phyloP scores from a whole-genome alignment of 2,888 invertebrate species.

The Colostygia pectinataria region DNA sequence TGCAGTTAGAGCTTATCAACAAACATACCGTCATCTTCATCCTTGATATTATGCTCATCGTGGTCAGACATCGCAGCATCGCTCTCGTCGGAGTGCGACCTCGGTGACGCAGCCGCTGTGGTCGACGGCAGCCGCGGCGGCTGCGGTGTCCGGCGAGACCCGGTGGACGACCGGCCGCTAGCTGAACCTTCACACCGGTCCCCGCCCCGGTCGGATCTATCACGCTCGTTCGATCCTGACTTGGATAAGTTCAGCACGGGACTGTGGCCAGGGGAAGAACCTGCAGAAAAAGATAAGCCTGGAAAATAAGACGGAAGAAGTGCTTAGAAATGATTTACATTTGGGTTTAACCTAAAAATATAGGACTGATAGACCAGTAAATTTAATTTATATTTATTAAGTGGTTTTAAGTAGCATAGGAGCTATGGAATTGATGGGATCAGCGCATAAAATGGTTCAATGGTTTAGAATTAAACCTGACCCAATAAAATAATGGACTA shows the following conservation, averaged over 20 bases:
- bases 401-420: too few species aligned
- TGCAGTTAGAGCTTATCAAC: background rate
- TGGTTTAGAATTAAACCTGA: too few species aligned
- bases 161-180: constrained; percentile 83
- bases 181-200: constrained; percentile 73
- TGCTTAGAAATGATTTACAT: background rate
- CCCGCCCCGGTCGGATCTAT: constrained; percentile 80
- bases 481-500: too few species aligned
- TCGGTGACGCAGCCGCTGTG: constrained; percentile 84
- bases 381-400: too few species aligned
- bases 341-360: too few species aligned
- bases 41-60: constrained; percentile 92
- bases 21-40: constrained; percentile 88
- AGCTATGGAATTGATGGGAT: too few species aligned
- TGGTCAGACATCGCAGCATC: constrained; percentile 94
- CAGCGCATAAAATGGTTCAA: too few species aligned
- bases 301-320: constrained; percentile 33
- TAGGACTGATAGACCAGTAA: too few species aligned
- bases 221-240: constrained; percentile 91
- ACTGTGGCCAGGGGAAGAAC: constrained; percentile 94
- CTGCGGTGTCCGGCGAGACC: constrained; percentile 84
- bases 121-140: constrained; percentile 79
- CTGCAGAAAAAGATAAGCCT: constrained; percentile 65
- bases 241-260: constrained; percentile 96
- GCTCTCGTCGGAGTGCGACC: constrained; percentile 90